phyloP scores from a whole-genome alignment of 2,888 invertebrate genomes.

The Pandemis heparana region DNA sequence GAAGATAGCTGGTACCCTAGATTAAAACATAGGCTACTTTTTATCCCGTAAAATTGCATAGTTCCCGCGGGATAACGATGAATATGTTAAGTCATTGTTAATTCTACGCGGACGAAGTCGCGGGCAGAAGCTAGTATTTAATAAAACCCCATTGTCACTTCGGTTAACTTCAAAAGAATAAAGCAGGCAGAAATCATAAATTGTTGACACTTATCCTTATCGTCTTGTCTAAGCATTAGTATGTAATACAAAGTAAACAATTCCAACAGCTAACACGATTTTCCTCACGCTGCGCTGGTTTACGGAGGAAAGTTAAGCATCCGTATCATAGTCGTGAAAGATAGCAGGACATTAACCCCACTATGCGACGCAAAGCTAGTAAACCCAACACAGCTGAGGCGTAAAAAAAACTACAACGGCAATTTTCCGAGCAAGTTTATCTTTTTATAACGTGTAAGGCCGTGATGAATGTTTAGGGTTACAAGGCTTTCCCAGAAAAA shows the following conservation, averaged over 20 bases:
- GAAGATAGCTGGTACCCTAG: too few relatives aligned
- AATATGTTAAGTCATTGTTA: too few relatives aligned
- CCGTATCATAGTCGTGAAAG: not conserved
- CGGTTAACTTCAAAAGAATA: not conserved
- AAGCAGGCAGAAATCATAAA: not conserved
- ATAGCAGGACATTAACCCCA: not conserved
- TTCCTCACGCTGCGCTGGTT: not conserved
- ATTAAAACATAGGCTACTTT: too few relatives aligned
- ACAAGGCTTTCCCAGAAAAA: conserved; percentile 47
- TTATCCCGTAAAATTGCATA: too few relatives aligned
- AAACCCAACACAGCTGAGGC: conserved; percentile 31
- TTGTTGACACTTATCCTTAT: not conserved
- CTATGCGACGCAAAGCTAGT: conserved; percentile 1
- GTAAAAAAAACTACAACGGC: conserved; percentile 35
- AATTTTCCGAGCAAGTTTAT: conserved; percentile 41
- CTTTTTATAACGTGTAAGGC: conserved; percentile 49
- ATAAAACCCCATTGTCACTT: too few relatives aligned
- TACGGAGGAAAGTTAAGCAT: not conserved
- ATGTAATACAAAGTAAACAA: too few relatives aligned
- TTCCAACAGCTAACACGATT: not conserved
- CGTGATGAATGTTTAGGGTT: conserved; percentile 52
- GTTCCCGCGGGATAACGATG: too few relatives aligned
- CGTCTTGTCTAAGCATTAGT: too few relatives aligned
- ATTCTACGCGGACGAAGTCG: too few relatives aligned
- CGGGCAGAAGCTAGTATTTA: too few relatives aligned